phyloP scores from a whole-genome alignment of 2,888 invertebrate species.

The Xylota segnis region DNA sequence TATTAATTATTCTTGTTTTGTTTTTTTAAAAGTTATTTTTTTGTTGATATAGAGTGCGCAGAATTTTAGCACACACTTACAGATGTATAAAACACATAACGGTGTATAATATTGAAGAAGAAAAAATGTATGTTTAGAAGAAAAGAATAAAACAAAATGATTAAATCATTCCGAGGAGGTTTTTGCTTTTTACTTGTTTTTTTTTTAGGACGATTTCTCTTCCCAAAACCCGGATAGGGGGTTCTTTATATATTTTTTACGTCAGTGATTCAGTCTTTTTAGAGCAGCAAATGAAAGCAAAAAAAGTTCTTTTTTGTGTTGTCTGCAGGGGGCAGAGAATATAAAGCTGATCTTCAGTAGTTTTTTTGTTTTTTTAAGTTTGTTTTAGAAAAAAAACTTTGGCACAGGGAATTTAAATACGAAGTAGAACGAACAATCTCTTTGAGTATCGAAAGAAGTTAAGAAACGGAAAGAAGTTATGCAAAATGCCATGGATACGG shows the following conservation, averaged over 20 bases:
- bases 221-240: constrained; percentile 2
- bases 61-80: constrained; percentile 25
- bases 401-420: constrained; percentile 56
- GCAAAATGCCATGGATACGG: constrained; percentile 48
- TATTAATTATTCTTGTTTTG: constrained; percentile 14
- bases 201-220: constrained; percentile 4
- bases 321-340: constrained; percentile 30
- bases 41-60: constrained; percentile 36
- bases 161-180: constrained; percentile 25
- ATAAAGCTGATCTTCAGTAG: constrained; percentile 54
- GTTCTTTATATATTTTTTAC: constrained; percentile 6
- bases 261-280: constrained; percentile 67
- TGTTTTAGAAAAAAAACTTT: constrained; percentile 38
- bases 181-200: no score
- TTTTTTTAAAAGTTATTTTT: constrained; percentile 1
- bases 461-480: constrained; percentile 8
- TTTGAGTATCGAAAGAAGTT: constrained; percentile 1
- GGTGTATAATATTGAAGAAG: constrained; percentile 3
- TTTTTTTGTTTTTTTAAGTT: constrained; percentile 14
- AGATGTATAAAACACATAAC: constrained; percentile 23
- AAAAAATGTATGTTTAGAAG: not conserved
- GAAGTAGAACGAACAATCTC: constrained; percentile 24
- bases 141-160: constrained; percentile 30
- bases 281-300: constrained; percentile 68
- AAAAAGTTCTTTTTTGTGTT: constrained; percentile 6